Conservation (phyloP, 2,113 vertebrate genomes). For the Laticauda colubrina region DNA sequence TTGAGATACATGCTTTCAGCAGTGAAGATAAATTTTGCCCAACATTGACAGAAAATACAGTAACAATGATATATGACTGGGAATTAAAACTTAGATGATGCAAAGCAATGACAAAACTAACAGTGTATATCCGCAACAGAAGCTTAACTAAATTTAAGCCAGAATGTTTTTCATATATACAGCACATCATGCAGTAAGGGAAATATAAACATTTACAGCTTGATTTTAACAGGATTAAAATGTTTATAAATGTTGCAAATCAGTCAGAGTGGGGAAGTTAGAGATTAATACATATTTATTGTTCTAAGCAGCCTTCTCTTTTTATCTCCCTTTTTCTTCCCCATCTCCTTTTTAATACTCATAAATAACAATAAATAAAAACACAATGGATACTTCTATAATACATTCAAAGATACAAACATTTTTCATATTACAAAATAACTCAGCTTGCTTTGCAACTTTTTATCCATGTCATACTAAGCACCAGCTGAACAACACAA, state of each 20-base stretch:
- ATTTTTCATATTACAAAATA: not conserved
- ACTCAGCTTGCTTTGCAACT: not conserved
- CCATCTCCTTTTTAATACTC: not conserved
- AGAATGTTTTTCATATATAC: not conserved
- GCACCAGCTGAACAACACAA: not conserved
- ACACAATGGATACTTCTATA: not conserved
- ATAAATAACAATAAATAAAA: not conserved
- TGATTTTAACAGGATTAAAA: not conserved
- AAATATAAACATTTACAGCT: not conserved
- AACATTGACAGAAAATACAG: not conserved
- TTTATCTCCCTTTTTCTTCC: not conserved
- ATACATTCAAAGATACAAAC: not conserved
- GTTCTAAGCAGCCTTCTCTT: not conserved
- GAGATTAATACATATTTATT: not conserved
- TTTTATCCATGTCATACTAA: not conserved
- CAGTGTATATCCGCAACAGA: not conserved
- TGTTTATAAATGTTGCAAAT: not conserved
- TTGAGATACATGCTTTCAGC: not conserved
- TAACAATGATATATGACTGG: not conserved
- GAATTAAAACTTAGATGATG: not conserved
- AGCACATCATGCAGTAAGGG: not conserved
- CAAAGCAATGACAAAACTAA: not conserved
- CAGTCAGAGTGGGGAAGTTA: not conserved
- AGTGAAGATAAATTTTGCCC: not conserved
- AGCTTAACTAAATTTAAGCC: not conserved